Evolutionary conservation across 2,888 invertebrate genomes (phyloP), one percentile per base, ranked within the genome.

Genomic region (Pammene fasciana): DNA sequence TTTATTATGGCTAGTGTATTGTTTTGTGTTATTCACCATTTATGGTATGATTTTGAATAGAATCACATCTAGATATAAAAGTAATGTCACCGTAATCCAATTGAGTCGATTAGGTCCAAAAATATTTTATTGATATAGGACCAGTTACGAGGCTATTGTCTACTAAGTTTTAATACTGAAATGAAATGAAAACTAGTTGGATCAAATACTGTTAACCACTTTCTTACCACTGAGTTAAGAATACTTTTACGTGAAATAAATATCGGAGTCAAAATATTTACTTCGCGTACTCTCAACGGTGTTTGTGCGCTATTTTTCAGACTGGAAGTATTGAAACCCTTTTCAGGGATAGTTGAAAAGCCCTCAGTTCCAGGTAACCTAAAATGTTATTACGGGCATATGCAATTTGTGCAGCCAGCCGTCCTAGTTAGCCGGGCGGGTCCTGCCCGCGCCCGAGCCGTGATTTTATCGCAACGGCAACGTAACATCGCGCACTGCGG

Each of bases 381-480:
- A 65, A 60, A 70, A 65, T 70, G 65, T 55, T 60, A 60, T 70
- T 65, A 70, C 70, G 54, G 68, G 48, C 54, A 70, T 65, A 60
- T 70, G 70, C 70, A 70, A 70, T 70, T 65, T 70, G 60, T 70
- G 60, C 59, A 55, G 41, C 60, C 60, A 16, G 54, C 59, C 59
- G 26, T 18, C 38, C 65, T 41, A 54, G 65, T 48, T 65, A 70
- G 59, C 61, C 46, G 38, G 43, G 45, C 43, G 11, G 65, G 8
- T 26, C 52, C 41, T 16, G 55, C 48, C 38, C 41, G 38, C 11
- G 16, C 52, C 52, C 54, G 41, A 55, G 46, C 56, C 38, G 4
- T 34, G 54, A 60, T 60, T 60, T 65, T 55, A 70, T 65, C 60
- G 64, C 18, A 18, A 36, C 59, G 59, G 64, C 18, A 18, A 36